Evolutionary conservation across 2,888 invertebrate species (phyloP), one percentile per base, ranked within the genome.

Genomic region (Argynnis bischoffii): DNA sequence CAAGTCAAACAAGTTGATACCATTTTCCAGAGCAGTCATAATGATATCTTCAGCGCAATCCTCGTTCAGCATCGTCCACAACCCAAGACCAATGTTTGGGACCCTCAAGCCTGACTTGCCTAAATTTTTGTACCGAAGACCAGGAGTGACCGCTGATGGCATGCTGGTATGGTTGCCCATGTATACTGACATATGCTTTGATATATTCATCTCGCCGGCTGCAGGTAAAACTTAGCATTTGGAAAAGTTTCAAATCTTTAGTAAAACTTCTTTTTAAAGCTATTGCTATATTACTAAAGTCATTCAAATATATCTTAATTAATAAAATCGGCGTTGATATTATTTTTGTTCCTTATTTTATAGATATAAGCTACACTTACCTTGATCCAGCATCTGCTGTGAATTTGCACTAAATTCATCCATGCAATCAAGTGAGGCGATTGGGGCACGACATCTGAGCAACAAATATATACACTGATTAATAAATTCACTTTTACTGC

Each of bases 51-150:
- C 99, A 3, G 98, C 97, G 80, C 96, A 95, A 75, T 97, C 97
- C 83, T 97, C 97, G 75, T 95, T 95, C 69, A 96, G 94, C 72
- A 97, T 97, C 31, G 97, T 97, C 98, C 98, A 98, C 70, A 98
- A 97, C 69, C 98, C 98, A 79, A 99, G 94, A 74, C 98, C 98
- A 76, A 99, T 96, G 90, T 98, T 98, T 77, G 98, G 98, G 72
- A 99, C 98, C 75, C 98, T 94, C 73, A 99, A 94, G 63, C 99
- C 99, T 81, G 98, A 98, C 92, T 99, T 99, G 77, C 99, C 99
- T 77, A 99, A 94, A 92, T 98, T 98, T 86, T 98, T 96, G 93
- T 97, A 97, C 64, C 97, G 95, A 78, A 98, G 94, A 56, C 97
- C 97, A 61, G 97, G 97, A 77, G 97, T 96, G 72, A 95, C 94